Conservation (phyloP, 2,113 vertebrate species). For the Gadus chalcogrammus region DNA sequence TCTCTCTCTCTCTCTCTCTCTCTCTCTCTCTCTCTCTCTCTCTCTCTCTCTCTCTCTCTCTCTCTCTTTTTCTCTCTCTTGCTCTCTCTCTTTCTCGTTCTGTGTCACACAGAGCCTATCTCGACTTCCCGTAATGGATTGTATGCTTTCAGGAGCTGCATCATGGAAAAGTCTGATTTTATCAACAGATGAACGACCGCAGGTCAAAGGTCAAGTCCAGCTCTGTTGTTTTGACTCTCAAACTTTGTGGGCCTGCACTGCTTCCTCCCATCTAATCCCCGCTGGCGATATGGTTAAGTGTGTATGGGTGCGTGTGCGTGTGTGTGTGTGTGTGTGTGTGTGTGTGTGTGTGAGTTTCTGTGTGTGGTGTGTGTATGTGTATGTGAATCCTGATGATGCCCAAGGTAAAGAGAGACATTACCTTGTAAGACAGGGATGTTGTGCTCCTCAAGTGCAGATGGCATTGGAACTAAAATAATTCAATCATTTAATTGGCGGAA, state of each 20-base stretch:
- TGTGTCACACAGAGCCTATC: conserved; percentile 24
- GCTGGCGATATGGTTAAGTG: conserved; percentile 35
- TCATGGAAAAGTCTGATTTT: conserved; percentile 46
- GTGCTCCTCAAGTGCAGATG: conserved; percentile 50
- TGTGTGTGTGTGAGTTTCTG: not conserved
- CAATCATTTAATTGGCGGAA: conserved; percentile 61
- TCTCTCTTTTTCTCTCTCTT: not conserved
- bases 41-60: conserved; percentile 10
- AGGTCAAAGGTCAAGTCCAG: conserved; percentile 65
- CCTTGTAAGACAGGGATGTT: conserved; percentile 32
- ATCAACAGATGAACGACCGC: conserved; percentile 63
- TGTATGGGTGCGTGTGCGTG: conserved; percentile 8
- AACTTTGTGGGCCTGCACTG: conserved; percentile 46
- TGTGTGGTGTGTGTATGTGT: not conserved
- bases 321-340: conserved; percentile 9
- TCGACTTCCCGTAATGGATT: conserved; percentile 34
- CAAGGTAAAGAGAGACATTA: conserved; percentile 10
- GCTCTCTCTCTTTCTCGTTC: conserved; percentile 10
- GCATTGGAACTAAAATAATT: conserved; percentile 48
- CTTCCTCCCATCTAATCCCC: conserved; percentile 60
- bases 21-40: conserved; percentile 13
- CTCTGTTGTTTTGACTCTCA: conserved; percentile 61
- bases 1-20: not conserved
- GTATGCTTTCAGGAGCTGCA: conserved; percentile 34
- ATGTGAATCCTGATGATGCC: not conserved